Conservation (phyloP, 2,888 invertebrate genomes). For the Orchestes rusci region DNA sequence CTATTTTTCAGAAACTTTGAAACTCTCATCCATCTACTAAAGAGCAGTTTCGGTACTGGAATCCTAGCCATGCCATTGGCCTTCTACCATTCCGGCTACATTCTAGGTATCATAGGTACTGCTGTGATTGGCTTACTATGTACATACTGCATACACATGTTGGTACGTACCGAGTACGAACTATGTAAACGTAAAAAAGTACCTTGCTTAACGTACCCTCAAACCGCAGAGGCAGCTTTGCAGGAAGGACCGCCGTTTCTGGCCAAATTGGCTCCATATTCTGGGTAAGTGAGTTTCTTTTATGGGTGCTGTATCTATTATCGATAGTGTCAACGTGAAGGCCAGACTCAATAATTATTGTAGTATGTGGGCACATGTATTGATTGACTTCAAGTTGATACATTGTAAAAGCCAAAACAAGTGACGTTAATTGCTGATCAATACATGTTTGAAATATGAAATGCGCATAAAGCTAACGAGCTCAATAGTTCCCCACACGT, state of each 20-base stretch:
- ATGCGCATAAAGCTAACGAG: too few relatives aligned
- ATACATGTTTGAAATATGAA: too few relatives aligned
- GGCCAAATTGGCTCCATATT: constrained; percentile 55
- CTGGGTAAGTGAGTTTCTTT: constrained; percentile 50
- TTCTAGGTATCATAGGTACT: constrained; percentile 74
- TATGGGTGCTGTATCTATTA: too few relatives aligned
- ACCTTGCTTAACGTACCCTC: constrained; percentile 65
- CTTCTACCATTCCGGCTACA: constrained; percentile 74
- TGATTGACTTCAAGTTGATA: too few relatives aligned
- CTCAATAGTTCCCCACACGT: too few relatives aligned
- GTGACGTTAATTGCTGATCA: too few relatives aligned
- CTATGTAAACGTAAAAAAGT: constrained; percentile 52
- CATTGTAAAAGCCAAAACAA: too few relatives aligned
- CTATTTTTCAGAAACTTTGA: constrained; percentile 59
- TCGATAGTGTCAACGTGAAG: too few relatives aligned
- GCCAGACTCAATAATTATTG: too few relatives aligned
- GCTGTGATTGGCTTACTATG: constrained; percentile 80
- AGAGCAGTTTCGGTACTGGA: constrained; percentile 87
- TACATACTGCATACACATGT: constrained; percentile 88
- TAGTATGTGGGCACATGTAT: too few relatives aligned
- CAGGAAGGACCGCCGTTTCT: constrained; percentile 66
- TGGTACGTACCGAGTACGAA: constrained; percentile 64
- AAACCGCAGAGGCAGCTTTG: constrained; percentile 71
- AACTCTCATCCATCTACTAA: constrained; percentile 76
- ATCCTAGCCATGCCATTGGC: constrained; percentile 88